Conservation (phyloP, 2,888 invertebrate genomes). For the Malachius bipustulatus region DNA sequence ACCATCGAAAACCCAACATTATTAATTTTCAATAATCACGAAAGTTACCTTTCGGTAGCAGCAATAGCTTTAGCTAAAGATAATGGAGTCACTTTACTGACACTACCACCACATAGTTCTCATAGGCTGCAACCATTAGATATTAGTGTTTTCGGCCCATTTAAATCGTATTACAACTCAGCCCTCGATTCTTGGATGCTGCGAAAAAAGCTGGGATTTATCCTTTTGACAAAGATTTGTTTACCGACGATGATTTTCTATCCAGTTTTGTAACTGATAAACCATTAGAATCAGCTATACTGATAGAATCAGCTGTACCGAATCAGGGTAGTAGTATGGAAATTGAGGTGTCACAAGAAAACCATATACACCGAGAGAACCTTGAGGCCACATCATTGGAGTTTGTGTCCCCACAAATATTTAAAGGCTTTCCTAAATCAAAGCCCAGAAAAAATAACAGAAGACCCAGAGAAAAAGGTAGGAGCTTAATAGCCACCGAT, state of each 20-base stretch:
- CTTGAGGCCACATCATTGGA: not conserved
- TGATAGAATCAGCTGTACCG: not conserved
- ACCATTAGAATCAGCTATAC: not conserved
- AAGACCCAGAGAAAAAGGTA: conserved; percentile 2
- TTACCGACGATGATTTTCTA: conserved; percentile 1
- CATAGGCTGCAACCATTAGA: conserved; percentile 3
- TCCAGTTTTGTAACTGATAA: conserved; percentile 3
- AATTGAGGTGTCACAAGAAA: not conserved
- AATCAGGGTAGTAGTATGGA: too few relatives aligned
- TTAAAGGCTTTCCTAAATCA: not conserved
- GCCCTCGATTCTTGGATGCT: conserved; percentile 2
- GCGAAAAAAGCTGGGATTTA: not conserved
- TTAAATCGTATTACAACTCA: not conserved
- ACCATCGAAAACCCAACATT: conserved; percentile 1
- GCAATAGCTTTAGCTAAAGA: not conserved
- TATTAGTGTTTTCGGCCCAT: not conserved
- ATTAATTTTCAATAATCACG: too few relatives aligned
- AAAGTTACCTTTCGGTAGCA: conserved; percentile 1
- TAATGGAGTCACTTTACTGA: not conserved
- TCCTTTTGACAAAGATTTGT: not conserved
- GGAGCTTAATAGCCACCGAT: conserved; percentile 3
- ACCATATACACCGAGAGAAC: not conserved
- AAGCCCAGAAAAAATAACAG: conserved; percentile 1
- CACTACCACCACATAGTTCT: too few relatives aligned
- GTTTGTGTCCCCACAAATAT: not conserved